Evolutionary conservation across 2,888 invertebrate genomes (phyloP).

Genomic region (Torymus aiolomorphi): DNA sequence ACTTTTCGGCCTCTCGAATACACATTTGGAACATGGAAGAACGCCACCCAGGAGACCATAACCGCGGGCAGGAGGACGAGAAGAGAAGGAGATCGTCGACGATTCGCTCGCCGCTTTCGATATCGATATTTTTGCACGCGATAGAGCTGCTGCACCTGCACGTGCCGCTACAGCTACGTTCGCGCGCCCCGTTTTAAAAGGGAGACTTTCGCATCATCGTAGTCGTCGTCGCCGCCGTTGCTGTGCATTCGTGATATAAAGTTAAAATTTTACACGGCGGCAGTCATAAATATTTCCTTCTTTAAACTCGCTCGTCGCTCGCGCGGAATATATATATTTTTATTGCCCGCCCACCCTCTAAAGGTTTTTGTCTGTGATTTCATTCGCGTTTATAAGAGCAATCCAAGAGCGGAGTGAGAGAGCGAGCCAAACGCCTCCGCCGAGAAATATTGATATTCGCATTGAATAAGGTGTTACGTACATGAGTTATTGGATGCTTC

Average conservation of each 20-base stretch:
- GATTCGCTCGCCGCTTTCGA: slow-evolving; percentile 2
- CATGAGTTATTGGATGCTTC: slow-evolving; percentile 24
- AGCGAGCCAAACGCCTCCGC: slow-evolving; percentile 29
- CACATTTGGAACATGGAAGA: background rate
- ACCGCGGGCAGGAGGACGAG: background rate
- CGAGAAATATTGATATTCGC: slow-evolving; percentile 42
- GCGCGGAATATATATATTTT: slow-evolving; percentile 24
- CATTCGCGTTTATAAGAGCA: slow-evolving; percentile 28
- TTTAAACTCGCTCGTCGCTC: background rate
- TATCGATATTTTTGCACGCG: slow-evolving; percentile 14
- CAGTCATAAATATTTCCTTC: slow-evolving; percentile 27
- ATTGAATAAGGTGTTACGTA: slow-evolving; percentile 37
- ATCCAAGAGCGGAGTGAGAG: background rate
- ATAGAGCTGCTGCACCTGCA: background rate
- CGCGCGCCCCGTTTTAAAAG: background rate
- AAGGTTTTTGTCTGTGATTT: slow-evolving; percentile 1
- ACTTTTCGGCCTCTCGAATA: slow-evolving; percentile 4
- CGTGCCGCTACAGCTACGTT: background rate
- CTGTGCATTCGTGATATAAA: slow-evolving; percentile 19
- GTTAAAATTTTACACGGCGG: slow-evolving; percentile 26
- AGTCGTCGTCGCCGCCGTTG: too few species aligned
- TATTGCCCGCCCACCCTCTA: background rate
- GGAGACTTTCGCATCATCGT: background rate
- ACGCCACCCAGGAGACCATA: background rate
- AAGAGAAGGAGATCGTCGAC: background rate